Evolutionary conservation across 2,888 invertebrate species (phyloP), one percentile per base, ranked within the genome.

Genomic region (Phyllotreta cruciferae): DNA sequence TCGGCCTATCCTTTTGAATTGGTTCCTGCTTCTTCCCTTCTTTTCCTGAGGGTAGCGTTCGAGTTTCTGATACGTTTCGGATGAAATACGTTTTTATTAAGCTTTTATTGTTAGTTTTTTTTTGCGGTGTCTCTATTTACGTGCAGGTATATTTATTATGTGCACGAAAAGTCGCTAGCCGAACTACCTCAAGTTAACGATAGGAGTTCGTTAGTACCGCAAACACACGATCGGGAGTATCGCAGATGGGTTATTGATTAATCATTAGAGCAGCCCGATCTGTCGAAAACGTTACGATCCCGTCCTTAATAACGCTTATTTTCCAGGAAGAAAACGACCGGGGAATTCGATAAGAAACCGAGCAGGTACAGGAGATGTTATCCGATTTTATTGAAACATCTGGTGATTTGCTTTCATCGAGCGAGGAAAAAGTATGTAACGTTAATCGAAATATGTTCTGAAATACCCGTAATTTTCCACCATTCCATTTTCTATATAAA

Each of bases 321-420:
- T 24, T 60, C 10, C 44, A 10, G 36, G 44, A 58, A 42, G 36
- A 41, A 60, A 49, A 52, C 11, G 35, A 9, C 36, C 13, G n/a
- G 42, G 10, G 36, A 52, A 58, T 58, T 52, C 42, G 42, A 58
- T 52, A 58, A 60, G 52, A 44, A 44, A 24, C 24, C 24, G 24
- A 52, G 39, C 50, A 52, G 34, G 52, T 60, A 34, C 35, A 9
- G 14, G 14, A 49, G 38, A 37, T 10, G 50, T 44, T 39, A 58
- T 58, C 39, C 10, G 36, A 35, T 60, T 60, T 60, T 60, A 52
- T 60, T 60, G 52, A 42, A 60, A 60, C 58, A 60, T 52, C 37
- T 52, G 52, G 13, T 50, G 34, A 35, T 41, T 42, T 10, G 35
- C 35, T 58, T 55, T 52, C 42, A 58, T 42, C 7, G 38, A n/a